phyloP scores from a whole-genome alignment of 2,888 invertebrate genomes.

The Dicranocentrus wangi region DNA sequence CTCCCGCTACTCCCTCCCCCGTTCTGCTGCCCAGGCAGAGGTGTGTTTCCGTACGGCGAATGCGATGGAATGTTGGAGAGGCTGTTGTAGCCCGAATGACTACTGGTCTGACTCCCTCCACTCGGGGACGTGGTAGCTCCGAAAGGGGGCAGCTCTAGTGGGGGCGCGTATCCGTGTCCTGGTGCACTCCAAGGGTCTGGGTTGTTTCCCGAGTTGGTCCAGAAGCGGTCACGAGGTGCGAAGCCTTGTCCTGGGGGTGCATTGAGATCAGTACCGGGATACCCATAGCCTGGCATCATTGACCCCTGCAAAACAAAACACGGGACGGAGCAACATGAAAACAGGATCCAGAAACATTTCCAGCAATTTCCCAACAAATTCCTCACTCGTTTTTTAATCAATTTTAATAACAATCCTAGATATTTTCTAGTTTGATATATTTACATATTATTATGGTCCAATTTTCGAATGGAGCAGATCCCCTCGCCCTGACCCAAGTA shows the following conservation, averaged over 20 bases:
- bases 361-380: too few species aligned
- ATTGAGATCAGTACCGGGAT: constrained; percentile 48
- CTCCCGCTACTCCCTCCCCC: constrained; percentile 41
- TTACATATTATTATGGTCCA: too few species aligned
- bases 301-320: constrained; percentile 33
- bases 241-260: constrained; percentile 58
- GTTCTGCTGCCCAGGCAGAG: constrained; percentile 49
- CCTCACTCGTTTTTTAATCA: too few species aligned
- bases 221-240: constrained; percentile 70
- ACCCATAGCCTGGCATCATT: constrained; percentile 68
- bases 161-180: constrained; percentile 52
- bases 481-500: not conserved
- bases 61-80: constrained; percentile 66
- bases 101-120: constrained; percentile 22
- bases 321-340: too few species aligned
- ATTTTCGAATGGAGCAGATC: too few species aligned
- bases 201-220: constrained; percentile 58
- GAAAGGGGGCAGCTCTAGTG: constrained; percentile 63
- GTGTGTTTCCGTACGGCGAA: constrained; percentile 55
- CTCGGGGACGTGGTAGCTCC: constrained; percentile 48
- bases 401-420: too few species aligned
- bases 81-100: constrained; percentile 53
- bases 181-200: constrained; percentile 65
- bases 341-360: too few species aligned
- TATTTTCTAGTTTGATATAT: too few species aligned